phyloP scores from a whole-genome alignment of 2,113 vertebrate species.

The Perognathus longimembris region DNA sequence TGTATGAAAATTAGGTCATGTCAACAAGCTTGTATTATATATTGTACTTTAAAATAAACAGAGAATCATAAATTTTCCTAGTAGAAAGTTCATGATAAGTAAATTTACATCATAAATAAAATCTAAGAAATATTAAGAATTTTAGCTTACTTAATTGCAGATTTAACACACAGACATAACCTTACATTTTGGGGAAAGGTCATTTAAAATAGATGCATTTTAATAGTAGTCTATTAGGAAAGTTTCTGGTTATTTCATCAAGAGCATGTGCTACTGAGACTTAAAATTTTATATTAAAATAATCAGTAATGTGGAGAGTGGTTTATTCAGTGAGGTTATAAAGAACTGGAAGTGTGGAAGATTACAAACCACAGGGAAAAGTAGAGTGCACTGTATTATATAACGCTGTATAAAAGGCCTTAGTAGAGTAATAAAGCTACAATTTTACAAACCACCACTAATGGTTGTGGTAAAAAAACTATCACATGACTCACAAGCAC shows the following conservation, averaged over 20 bases:
- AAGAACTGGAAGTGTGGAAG: slow-evolving; percentile 63
- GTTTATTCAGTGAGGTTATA: slow-evolving; percentile 59
- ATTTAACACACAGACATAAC: not conserved
- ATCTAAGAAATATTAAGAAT: not conserved
- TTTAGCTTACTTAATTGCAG: not conserved
- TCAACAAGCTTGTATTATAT: not conserved
- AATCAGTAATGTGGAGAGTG: slow-evolving; percentile 42
- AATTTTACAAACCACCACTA: slow-evolving; percentile 76
- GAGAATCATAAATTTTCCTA: not conserved
- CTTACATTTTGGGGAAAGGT: not conserved
- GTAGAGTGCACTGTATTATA: slow-evolving; percentile 24
- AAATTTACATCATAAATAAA: not conserved
- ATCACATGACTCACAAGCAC: slow-evolving; percentile 25
- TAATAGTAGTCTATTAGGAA: not conserved
- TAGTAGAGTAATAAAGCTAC: slow-evolving; percentile 72
- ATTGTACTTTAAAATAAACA: not conserved
- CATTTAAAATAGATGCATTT: slow-evolving; percentile 1
- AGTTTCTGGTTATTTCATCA: slow-evolving; percentile 10
- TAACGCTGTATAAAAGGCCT: slow-evolving; percentile 67
- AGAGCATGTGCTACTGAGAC: not conserved
- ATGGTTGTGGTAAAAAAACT: slow-evolving; percentile 56
- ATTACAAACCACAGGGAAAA: slow-evolving; percentile 59
- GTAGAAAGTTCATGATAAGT: not conserved
- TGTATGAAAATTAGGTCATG: not conserved
- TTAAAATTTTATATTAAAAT: slow-evolving; percentile 58